Evolutionary conservation across 2,888 invertebrate species (phyloP).

Genomic region (Brachyptera putata): DNA sequence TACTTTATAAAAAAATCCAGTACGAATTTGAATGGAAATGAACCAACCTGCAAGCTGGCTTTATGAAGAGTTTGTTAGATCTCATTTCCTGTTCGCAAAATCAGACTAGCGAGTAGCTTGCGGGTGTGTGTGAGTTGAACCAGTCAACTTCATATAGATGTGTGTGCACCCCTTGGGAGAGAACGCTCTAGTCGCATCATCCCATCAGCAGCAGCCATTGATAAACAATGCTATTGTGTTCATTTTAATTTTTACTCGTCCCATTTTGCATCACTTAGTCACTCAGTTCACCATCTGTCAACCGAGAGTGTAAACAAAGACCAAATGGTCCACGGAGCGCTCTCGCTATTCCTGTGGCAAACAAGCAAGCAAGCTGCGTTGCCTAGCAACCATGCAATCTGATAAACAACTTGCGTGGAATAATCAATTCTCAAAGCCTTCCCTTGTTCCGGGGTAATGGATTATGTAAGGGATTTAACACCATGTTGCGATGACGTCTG

Average conservation of each 20-base stretch:
- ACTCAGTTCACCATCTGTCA: slow-evolving; percentile 39
- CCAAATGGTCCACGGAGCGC: slow-evolving; percentile 38
- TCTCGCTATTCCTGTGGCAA: slow-evolving; percentile 1
- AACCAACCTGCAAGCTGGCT: too few species aligned
- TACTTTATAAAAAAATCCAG: too few species aligned
- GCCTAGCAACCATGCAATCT: slow-evolving; percentile 36
- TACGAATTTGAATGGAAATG: too few species aligned
- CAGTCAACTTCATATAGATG: too few species aligned
- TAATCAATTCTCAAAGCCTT: slow-evolving; percentile 36
- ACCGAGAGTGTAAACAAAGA: slow-evolving; percentile 39
- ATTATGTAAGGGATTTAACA: slow-evolving; percentile 35
- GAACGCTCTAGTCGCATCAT: too few species aligned
- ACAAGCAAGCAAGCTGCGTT: slow-evolving; percentile 27
- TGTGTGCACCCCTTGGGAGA: slow-evolving; percentile 1
- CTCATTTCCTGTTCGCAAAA: too few species aligned
- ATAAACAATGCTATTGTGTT: slow-evolving; percentile 30
- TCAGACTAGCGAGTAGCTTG: too few species aligned
- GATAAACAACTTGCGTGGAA: slow-evolving; percentile 38
- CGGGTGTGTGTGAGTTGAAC: too few species aligned
- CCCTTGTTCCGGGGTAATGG: slow-evolving; percentile 34
- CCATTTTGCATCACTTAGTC: slow-evolving; percentile 33
- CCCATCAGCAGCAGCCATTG: background rate
- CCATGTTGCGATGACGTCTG: slow-evolving; percentile 34
- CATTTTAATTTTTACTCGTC: slow-evolving; percentile 33
- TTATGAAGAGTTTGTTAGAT: too few species aligned